phyloP scores from a whole-genome alignment of 2,888 invertebrate species.

The Callosobruchus maculatus region DNA sequence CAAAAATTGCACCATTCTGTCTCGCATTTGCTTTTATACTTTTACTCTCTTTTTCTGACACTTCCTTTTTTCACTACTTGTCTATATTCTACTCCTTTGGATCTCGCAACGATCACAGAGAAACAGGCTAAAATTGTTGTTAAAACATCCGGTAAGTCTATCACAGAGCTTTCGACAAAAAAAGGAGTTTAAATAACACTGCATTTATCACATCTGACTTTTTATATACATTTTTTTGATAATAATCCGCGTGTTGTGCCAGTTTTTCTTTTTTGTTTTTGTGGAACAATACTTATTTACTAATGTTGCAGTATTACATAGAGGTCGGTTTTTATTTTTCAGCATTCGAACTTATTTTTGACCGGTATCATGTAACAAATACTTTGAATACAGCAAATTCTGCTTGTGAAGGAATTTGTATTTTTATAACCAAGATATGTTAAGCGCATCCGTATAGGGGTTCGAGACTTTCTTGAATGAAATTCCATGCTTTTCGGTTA shows the following conservation, averaged over 20 bases:
- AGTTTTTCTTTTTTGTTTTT: constrained; percentile 23
- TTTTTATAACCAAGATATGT: no score
- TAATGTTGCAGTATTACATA: constrained; percentile 10
- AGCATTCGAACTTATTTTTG: background rate
- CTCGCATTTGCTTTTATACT: constrained; percentile 41
- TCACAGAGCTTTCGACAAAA: constrained; percentile 49
- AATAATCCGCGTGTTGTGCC: constrained; percentile 27
- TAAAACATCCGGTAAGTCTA: constrained; percentile 52
- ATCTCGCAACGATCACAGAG: constrained; percentile 52
- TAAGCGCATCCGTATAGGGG: no score
- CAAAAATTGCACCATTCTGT: constrained; percentile 31
- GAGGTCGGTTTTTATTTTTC: background rate
- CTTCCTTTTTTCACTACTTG: constrained; percentile 54
- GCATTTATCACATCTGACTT: constrained; percentile 6
- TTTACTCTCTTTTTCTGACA: constrained; percentile 52
- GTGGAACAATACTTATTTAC: constrained; percentile 36
- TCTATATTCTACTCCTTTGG: constrained; percentile 48
- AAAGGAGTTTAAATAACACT: constrained; percentile 36
- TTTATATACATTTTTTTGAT: constrained; percentile 7
- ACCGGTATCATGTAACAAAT: no score
- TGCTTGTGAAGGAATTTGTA: no score
- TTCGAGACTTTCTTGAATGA: no score
- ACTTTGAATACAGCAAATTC: no score
- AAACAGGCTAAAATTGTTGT: constrained; percentile 52
- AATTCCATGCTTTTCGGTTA: no score